Percentiles rank a stretch among this genome's conserved stretches.
Evolutionary conservation across 2,888 invertebrate species (phyloP).

Genomic region (Alsophila aescularia): DNA sequence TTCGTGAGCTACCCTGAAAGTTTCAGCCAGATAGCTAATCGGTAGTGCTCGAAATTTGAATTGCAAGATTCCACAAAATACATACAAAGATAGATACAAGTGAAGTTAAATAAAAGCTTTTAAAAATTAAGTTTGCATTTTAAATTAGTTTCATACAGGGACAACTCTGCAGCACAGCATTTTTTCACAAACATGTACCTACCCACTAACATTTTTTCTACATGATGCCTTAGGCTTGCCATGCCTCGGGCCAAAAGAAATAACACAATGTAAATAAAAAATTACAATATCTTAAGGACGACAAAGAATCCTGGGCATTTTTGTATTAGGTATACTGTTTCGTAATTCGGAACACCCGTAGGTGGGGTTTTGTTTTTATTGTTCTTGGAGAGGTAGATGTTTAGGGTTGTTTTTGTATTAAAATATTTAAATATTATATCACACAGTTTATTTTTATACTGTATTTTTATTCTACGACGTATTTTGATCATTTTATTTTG

Average conservation of each 20-base stretch:
- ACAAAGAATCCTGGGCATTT: slow-evolving; percentile 23
- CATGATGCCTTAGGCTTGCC: background rate
- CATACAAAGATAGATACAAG: too few relatives aligned
- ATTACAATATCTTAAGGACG: slow-evolving; percentile 21
- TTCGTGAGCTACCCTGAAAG: too few relatives aligned
- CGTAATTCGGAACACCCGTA: slow-evolving; percentile 18
- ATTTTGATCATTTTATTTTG: too few relatives aligned
- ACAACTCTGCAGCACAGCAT: background rate
- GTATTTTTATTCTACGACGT: too few relatives aligned
- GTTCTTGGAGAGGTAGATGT: background rate
- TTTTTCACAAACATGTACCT: too few relatives aligned
- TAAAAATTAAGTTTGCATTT: too few relatives aligned
- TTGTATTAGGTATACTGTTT: slow-evolving; percentile 20
- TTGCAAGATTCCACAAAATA: too few relatives aligned
- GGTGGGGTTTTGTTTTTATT: slow-evolving; percentile 14
- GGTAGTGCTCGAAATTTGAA: too few relatives aligned
- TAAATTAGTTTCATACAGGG: background rate
- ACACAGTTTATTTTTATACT: too few relatives aligned
- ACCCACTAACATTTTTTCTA: slow-evolving; percentile 1
- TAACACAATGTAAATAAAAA: slow-evolving; percentile 16
- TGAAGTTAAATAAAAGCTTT: too few relatives aligned
- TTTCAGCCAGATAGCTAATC: too few relatives aligned
- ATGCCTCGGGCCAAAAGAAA: background rate
- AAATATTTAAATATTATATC: too few relatives aligned
- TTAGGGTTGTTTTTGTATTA: background rate